Percentiles rank a stretch among this genome's conserved stretches.
These are phyloP conservation scores for Argyra leucocephala DNA, from an alignment of 2,888 invertebrate genomes.

Conservation along the genomic window DNA sequence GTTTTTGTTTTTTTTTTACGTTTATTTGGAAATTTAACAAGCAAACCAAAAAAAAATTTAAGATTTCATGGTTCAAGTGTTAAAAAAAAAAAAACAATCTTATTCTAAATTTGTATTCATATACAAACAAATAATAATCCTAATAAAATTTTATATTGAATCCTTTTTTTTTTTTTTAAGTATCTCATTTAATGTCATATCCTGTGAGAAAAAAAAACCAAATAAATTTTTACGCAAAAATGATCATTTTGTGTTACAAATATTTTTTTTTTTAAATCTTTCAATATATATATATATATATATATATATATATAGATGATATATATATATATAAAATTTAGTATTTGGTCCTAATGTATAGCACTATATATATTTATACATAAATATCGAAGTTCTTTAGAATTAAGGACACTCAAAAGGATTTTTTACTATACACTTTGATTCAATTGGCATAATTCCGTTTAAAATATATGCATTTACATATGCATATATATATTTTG, in stretches of 20 bases:
- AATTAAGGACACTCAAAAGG: neutral
- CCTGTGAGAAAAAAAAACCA: neutral
- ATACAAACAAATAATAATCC: neutral
- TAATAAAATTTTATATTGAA: conserved; percentile 1
- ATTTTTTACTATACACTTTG: neutral
- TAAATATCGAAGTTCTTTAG: neutral
- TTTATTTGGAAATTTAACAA: neutral
- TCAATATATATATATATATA: neutral
- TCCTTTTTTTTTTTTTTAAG: neutral
- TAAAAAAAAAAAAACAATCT: neutral
- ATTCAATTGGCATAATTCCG: neutral
- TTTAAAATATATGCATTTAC: neutral
- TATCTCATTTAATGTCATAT: neutral
- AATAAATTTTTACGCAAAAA: neutral
- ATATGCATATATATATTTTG: no score
- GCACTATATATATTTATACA: neutral
- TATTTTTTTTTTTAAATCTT: neutral
- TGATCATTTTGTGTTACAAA: conserved; percentile 6
- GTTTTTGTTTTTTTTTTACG: neutral
- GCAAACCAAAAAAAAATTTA: neutral
- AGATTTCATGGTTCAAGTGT: neutral
- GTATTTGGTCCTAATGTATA: no score
- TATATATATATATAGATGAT: no score
- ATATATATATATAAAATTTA: no score
- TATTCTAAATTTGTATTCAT: neutral